Conservation (phyloP, 2,888 invertebrate genomes). For the Synergus itoensis region DNA sequence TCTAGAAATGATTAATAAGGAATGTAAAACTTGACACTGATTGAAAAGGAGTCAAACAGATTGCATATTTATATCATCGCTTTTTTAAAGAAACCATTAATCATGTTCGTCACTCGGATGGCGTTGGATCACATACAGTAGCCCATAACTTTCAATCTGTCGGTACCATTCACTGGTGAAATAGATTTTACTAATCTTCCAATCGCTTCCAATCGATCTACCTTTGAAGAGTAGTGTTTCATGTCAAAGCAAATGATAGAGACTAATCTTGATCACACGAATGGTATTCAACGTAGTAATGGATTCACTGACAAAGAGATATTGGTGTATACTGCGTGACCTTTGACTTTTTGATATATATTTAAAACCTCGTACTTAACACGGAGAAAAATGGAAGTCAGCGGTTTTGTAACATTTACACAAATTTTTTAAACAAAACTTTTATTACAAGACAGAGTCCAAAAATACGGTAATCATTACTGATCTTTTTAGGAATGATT, state of each 20-base stretch:
- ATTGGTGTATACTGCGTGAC: slow-evolving; percentile 3
- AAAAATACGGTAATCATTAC: no score
- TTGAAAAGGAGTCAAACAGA: not conserved
- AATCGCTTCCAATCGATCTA: slow-evolving; percentile 20
- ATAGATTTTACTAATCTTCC: slow-evolving; percentile 1
- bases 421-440: no score
- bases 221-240: slow-evolving; percentile 16
- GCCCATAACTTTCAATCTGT: not conserved
- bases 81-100: not conserved
- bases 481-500: no score
- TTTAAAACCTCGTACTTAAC: slow-evolving; percentile 2
- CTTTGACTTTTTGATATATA: slow-evolving; percentile 25
- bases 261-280: slow-evolving; percentile 34
- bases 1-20: not conserved
- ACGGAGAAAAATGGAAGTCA: no score
- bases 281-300: slow-evolving; percentile 30
- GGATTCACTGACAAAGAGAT: not conserved
- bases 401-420: no score
- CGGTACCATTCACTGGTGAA: not conserved
- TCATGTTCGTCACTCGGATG: not conserved
- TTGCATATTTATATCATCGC: not conserved
- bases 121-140: not conserved
- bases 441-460: no score
- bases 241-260: slow-evolving; percentile 16
- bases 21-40: not conserved